Evolutionary conservation across 2,113 vertebrate species (phyloP), one percentile per base, ranked within the genome.

Genomic region (Chelonoidis abingdonii): DNA sequence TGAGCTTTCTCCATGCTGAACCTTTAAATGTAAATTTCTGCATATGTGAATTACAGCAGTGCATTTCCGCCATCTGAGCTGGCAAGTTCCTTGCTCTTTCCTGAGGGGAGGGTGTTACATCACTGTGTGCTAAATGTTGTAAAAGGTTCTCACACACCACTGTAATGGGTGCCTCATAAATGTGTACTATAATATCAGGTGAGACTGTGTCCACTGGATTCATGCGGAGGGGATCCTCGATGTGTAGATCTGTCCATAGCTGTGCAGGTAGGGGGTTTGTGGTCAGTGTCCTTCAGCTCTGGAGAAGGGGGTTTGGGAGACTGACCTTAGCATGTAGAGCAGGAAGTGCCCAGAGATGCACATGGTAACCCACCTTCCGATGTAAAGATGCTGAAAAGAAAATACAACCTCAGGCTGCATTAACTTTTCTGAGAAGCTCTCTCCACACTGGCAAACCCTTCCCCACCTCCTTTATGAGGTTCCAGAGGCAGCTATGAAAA

Each of bases 1-100:
- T 98, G 92, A 98, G n/a, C 8, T 87, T 90, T 88, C 80, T 90
- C 29, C 54, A 0, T 80, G 31, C 92, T 80, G 41, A 3, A n/a
- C 12, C 5, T 90, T 75, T 17, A 16, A 21, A 4, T 84, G 19
- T 59, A 89, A 88, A 50, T 0, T 0, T 52, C 10, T 72, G 89
- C 29, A 1, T 24, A 91, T 93, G 19, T 76, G 54, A 87, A 44
- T 87, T 57, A 75, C 27, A 82, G 80, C 47, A 50, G 52, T 80
- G 49, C 13, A 22, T 76, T 88, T 81, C n/a, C 19, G 41, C 59
- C 25, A 79, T 76, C 38, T 50, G 41, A 88, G 11, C 41, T 41
- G 72, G 38, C 41, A 76, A 83, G 38, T 24, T 44, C 72, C 41
- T 76, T 76, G 27, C 83, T 92, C 38, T 49, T 94, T 1, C 0